Base-by-base conservation (phyloP, 2,797 vertebrate species). In the Spinus olivaceus region DNA sequence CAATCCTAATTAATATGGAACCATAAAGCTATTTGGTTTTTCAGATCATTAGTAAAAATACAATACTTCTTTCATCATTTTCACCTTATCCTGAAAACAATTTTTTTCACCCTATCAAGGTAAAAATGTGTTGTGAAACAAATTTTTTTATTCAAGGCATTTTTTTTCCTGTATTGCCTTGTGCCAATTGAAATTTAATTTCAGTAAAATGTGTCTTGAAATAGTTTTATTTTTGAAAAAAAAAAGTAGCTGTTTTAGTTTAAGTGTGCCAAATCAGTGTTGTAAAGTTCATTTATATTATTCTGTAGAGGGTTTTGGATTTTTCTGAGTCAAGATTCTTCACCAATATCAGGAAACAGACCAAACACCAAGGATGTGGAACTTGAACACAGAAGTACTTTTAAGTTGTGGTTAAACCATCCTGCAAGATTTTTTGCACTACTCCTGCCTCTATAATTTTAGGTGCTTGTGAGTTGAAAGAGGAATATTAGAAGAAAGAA, bases 171-270 rank as follows among this genome's bases (percentile, higher is more conserved):
- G 33, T 14, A 49, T 74, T 44, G 3, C 14, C 7, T 64, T 56
- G 16, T 66, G 21, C 3, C 63, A 37, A 41, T 49, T 60, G 35
- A 70, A 70, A 77, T 70, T 73, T 59, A 2, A 73, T 80, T 89
- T 94, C 56, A 53, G 46, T 64, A 61, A 61, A 64, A 65, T 37
- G 1, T 39, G 12, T 81, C 8, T 74, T 74, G 39, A 66, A 84
- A 30, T 54, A 50, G 9, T 72, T 92, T 83, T 59, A 27, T 88
- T 69, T 88, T 66, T 33, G 23, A 37, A 81, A 95, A 88, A 20
- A 37, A 95, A 91, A 20, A 0, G 0, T 8, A 80, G 8, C 11
- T 8, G 1, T 17, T 93, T 82, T 30, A 28, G 21, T 66, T 70
- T 6, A 0, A 64, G 60, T 69, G 47, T 54, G 14, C 60, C 53